Base-by-base conservation (phyloP, 2,797 vertebrate species). In the Atherinosoma microstoma region DNA sequence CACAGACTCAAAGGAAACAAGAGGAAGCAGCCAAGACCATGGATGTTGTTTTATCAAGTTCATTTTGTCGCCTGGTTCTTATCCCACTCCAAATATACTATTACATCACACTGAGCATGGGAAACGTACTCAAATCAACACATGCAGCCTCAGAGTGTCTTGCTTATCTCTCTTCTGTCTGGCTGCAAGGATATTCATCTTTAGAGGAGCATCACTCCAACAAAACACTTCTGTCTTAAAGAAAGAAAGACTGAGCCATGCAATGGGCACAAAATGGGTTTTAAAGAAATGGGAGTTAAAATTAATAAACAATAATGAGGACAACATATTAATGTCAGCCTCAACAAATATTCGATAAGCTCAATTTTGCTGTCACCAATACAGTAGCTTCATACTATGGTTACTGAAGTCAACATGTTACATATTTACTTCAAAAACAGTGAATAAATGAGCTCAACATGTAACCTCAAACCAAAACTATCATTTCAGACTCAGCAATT, bases 1-100 rank as follows among this genome's bases (percentile, higher is more conserved):
- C 88, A 80, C 84, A 94, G 92, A 92, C 92, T 72, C 75, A 91
- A 86, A 64, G 84, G 91, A 93, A 94, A 93, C 84, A 90, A 91
- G 83, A 85, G 78, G 87, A 93, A 87, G 87, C 80, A 82, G 89
- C 85, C 88, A 92, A 93, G 91, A 91, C 84, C 54, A 11, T 77
- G 60, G 69, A 88, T 93, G 85, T 91, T 92, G 84, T 92, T 94
- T 93, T 92, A 93, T 93, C 90, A 91, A 91, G 83, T 87, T 93
- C 87, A 91, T 79, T 88, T 89, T 79, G 88, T 84, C 66, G 80
- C 86, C 85, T 75, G 78, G 82, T 86, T 93, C 77, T 83, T 89
- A 89, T 86, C 79, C 58, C 30, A 65, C 65, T 94, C 93, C 92
- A 95, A 94, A 92, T 85, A 94, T 78, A 94, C 91, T 35, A 92